A percentile compares a stretch with the other conserved stretches of the same genome.
phyloP scores from a whole-genome alignment of 2,113 vertebrate species.

The Scolopax mira region DNA sequence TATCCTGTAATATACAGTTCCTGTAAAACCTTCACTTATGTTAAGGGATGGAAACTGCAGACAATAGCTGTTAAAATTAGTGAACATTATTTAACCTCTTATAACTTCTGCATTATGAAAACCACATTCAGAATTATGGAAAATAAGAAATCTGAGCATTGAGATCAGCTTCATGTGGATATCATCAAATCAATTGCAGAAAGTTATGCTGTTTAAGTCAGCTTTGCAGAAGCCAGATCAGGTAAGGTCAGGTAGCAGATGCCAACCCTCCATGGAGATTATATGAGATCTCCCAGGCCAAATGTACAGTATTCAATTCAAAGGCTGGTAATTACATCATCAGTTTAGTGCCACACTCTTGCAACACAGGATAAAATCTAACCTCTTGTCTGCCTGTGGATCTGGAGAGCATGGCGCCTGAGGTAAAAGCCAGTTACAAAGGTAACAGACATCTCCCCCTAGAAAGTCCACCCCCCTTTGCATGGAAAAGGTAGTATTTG shows the following conservation, averaged over 20 bases:
- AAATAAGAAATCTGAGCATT: neutral
- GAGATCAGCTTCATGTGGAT: neutral
- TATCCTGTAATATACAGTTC: neutral
- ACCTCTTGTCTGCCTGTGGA: fast-evolving
- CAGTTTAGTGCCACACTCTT: neutral
- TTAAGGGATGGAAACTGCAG: neutral
- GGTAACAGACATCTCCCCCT: neutral
- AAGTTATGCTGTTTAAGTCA: neutral
- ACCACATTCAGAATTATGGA: neutral
- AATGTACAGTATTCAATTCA: fast-evolving
- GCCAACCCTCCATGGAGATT: neutral
- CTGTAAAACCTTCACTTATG: neutral
- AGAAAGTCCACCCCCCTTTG: neutral
- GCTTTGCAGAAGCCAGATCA: neutral
- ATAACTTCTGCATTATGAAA: neutral
- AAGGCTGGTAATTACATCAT: neutral
- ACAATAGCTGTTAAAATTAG: neutral
- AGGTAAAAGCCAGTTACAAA: neutral
- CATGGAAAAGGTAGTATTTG: neutral
- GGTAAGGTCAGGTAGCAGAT: neutral
- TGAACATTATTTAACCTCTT: neutral
- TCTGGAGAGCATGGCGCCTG: neutral
- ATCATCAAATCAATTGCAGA: neutral
- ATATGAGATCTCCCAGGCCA: neutral
- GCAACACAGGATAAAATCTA: neutral